Base-by-base conservation (phyloP, 2,888 invertebrate species). In the Ectobius pallidus region DNA sequence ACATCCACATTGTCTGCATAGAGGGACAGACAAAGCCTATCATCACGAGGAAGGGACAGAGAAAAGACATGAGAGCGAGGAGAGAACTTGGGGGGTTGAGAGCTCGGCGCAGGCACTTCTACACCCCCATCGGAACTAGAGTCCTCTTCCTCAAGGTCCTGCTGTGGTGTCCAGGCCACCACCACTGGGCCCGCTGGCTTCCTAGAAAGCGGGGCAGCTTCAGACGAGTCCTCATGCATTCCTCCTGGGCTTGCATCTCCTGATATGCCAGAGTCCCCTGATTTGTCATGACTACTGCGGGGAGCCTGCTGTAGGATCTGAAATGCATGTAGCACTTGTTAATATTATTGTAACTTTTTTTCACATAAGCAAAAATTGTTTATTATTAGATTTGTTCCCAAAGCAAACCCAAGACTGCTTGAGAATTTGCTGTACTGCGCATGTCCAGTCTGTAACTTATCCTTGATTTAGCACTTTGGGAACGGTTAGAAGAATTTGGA, bases 221-320 rank as follows among this genome's bases (percentile, higher is more conserved):
- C 71, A 65, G 75, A 74, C 55, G 71, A 75, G 34, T 75, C 76
- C 42, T 86, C 79, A 75, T 82, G 82, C 16, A 81, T 81, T 68
- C 84, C 85, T 9, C 82, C 82, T 6, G 88, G 87, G 72, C 88
- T 88, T n/a, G 88, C 90, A 80, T 93, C 93, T 0, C 92, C 93
- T 0, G 93, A 93, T 77, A 94, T 94, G 0, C 93, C 94, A 0
- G 93, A 93, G 82, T 94, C 94, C 0, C 92, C 93, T 1, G 92
- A 93, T 81, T 93, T 92, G 79, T 93, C 93, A 75, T 89, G 86
- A 69, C 79, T 77, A 77, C 79, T 72, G 71, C 77, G 55, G 69
- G 74, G 55, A 70, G 78, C 65, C n/a, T 65, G 63, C 25, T 69
- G 74, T 72, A 52, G 58, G 18, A 46, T 20, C 65, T 65, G n/a